Conservation (phyloP, 1,140 invertebrate species). For the Aphidius ervi region DNA sequence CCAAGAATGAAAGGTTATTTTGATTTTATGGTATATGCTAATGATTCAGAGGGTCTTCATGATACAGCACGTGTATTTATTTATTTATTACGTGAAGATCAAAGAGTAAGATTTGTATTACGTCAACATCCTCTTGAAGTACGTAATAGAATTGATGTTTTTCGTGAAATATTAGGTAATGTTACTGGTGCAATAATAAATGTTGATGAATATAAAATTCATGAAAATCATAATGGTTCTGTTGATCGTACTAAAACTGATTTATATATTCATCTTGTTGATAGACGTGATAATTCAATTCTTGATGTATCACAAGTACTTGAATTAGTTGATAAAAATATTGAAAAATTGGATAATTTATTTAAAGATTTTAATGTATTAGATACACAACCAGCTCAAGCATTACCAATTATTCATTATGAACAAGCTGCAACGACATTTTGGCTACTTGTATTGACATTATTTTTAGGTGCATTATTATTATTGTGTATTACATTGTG, state of each 20-base stretch:
- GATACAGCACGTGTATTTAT: slow-evolving; percentile 82
- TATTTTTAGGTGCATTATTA: slow-evolving; percentile 74
- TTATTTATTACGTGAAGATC: slow-evolving; percentile 87
- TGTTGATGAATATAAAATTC: slow-evolving; percentile 87
- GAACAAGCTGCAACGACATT: slow-evolving; percentile 54
- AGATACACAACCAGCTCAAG: slow-evolving; percentile 79
- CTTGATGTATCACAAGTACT: slow-evolving; percentile 81
- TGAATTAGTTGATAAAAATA: slow-evolving; percentile 84
- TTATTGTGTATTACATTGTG: slow-evolving; percentile 75
- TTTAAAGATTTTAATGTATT: slow-evolving; percentile 92
- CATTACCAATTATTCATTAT: slow-evolving; percentile 59
- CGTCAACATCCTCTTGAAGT: slow-evolving; percentile 83
- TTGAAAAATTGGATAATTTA: slow-evolving; percentile 79
- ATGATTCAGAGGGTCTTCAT: slow-evolving; percentile 75
- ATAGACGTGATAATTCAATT: slow-evolving; percentile 85
- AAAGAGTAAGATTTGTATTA: slow-evolving; percentile 88
- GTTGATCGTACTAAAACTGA: slow-evolving; percentile 93
- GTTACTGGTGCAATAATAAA: slow-evolving; percentile 90
- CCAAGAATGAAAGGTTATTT: slow-evolving; percentile 96
- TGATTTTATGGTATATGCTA: slow-evolving; percentile 81
- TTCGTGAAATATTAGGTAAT: slow-evolving; percentile 74
- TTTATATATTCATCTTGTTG: slow-evolving; percentile 88
- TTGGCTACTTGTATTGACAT: slow-evolving; percentile 76
- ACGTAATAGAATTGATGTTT: slow-evolving; percentile 70
- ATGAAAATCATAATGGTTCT: slow-evolving; percentile 86